These are phyloP conservation scores for Dasyornis broadbenti DNA, from an alignment of 2,113 vertebrate genomes.

Conservation along the genomic window DNA sequence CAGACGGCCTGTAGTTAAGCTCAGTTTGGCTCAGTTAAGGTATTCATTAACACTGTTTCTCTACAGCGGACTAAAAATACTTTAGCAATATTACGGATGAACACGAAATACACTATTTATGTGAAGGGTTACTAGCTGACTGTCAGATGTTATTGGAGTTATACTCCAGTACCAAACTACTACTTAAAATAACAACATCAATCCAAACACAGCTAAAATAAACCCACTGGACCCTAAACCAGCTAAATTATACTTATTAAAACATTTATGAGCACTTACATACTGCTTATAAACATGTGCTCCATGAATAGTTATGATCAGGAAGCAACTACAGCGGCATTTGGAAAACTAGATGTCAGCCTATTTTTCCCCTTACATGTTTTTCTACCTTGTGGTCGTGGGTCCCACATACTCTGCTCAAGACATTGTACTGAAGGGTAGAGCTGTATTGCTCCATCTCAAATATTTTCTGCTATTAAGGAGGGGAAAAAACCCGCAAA, in stretches of 20 bases:
- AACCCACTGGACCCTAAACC: not conserved
- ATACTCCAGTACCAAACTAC: not conserved
- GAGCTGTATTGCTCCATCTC: not conserved
- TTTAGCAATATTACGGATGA: not conserved
- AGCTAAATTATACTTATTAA: slow-evolving; percentile 5
- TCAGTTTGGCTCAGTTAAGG: not conserved
- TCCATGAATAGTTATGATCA: not conserved
- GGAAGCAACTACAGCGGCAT: not conserved
- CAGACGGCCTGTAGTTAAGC: not conserved
- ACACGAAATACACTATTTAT: not conserved
- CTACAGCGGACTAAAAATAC: not conserved
- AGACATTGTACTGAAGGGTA: not conserved
- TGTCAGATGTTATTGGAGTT: not conserved
- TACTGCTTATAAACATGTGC: not conserved
- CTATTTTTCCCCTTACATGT: not conserved
- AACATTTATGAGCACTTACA: not conserved
- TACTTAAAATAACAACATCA: not conserved
- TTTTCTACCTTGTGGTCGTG: not conserved
- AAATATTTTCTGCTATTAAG: not conserved
- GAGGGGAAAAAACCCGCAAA: not conserved
- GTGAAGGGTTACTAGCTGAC: not conserved
- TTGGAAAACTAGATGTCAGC: not conserved
- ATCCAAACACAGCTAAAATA: not conserved
- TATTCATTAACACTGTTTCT: not conserved
- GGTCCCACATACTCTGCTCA: not conserved